Evolutionary conservation across 2,113 vertebrate species (phyloP).

Genomic region (Stomatorhinus ivindoensis): DNA sequence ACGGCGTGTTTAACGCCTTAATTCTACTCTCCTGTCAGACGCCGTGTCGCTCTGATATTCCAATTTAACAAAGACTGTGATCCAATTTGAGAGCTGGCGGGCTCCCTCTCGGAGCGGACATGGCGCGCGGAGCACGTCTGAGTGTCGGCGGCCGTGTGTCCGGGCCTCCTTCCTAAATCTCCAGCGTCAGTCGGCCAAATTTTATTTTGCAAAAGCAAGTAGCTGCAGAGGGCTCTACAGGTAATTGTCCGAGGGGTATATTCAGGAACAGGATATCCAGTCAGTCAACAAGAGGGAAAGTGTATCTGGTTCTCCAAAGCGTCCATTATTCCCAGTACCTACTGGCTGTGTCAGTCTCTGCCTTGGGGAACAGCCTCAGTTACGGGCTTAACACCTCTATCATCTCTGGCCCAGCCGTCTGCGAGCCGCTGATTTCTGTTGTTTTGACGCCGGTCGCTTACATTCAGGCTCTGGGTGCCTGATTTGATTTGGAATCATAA

Average conservation of each 20-base stretch:
- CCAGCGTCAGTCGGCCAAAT: background rate
- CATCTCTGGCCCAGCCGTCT: background rate
- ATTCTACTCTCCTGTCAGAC: constrained; percentile 57
- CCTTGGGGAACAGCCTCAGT: background rate
- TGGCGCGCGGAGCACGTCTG: background rate
- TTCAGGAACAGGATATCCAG: background rate
- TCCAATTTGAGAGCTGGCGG: constrained; percentile 58
- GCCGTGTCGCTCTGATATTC: constrained; percentile 60
- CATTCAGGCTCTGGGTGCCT: background rate
- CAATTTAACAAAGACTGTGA: constrained; percentile 56
- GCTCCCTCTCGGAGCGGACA: constrained; percentile 31
- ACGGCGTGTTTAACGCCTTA: constrained; percentile 60
- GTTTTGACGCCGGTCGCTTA: background rate
- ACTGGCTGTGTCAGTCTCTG: background rate
- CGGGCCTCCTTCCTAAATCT: background rate
- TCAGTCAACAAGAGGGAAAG: background rate
- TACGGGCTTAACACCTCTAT: background rate
- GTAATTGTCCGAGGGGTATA: background rate
- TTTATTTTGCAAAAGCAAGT: background rate
- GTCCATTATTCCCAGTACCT: background rate
- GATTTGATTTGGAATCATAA: background rate
- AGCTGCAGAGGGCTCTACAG: background rate
- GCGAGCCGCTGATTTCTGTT: background rate
- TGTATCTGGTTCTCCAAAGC: background rate
- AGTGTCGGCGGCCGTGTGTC: background rate